Percentiles rank a stretch among this genome's conserved stretches.
Conservation (phyloP, 2,113 vertebrate genomes). For the Semnopithecus entellus region DNA sequence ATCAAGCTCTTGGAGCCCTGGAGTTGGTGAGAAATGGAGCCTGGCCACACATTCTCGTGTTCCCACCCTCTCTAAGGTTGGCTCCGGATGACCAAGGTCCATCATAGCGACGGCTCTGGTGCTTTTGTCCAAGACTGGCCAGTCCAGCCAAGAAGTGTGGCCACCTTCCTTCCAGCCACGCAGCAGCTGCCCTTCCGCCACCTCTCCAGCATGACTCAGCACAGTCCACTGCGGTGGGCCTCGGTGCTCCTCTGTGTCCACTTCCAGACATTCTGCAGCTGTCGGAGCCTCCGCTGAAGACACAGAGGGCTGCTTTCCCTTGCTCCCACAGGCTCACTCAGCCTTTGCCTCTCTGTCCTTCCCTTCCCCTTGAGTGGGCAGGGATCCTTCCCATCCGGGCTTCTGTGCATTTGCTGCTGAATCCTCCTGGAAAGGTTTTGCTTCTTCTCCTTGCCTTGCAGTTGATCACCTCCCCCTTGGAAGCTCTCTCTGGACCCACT, state of each 20-base stretch:
- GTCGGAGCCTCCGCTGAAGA: neutral
- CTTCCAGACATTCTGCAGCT: too few species aligned
- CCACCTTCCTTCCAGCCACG: neutral
- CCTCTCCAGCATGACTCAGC: neutral
- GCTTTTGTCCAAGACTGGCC: rapidly evolving
- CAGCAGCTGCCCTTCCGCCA: neutral
- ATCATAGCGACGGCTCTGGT: rapidly evolving
- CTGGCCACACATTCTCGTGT: neutral
- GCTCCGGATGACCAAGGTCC: neutral
- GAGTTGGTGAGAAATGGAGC: neutral
- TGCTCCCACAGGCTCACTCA: rapidly evolving
- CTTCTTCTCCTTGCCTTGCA: neutral
- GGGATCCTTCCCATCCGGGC: rapidly evolving
- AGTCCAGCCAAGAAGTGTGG: too few species aligned
- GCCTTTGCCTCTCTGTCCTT: neutral
- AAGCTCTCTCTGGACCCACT: rapidly evolving
- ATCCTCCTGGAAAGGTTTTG: too few species aligned
- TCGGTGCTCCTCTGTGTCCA: rapidly evolving
- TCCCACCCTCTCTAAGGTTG: neutral
- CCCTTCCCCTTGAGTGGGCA: neutral
- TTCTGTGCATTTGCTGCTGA: neutral
- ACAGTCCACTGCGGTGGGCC: neutral
- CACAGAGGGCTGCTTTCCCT: too few species aligned
- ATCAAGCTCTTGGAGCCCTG: neutral
- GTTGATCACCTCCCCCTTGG: too few species aligned